phyloP scores from a whole-genome alignment of 2,113 vertebrate genomes.

The Opisthocomus hoazin region DNA sequence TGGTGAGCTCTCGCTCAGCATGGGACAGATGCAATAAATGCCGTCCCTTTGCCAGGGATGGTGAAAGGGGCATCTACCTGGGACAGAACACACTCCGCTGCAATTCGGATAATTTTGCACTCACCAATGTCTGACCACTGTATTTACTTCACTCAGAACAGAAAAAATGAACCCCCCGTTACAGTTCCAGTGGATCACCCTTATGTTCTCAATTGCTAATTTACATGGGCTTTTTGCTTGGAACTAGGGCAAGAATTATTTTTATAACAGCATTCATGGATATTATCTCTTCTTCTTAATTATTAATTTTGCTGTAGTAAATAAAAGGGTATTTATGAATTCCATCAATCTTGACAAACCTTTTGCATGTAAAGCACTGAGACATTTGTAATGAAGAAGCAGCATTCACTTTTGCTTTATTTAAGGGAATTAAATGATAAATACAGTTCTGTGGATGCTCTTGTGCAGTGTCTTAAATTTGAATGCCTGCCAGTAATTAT shows the following conservation, averaged over 20 bases:
- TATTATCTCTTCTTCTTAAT: slow-evolving; percentile 46
- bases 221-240: not conserved
- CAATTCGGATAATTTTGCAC: not conserved
- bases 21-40: not conserved
- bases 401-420: not conserved
- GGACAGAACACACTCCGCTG: not conserved
- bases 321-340: slow-evolving; percentile 42
- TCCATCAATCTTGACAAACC: slow-evolving; percentile 7
- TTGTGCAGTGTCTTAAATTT: not conserved
- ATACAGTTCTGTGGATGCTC: not conserved
- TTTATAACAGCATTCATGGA: not conserved
- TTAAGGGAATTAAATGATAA: slow-evolving; percentile 16
- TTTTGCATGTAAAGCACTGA: not conserved
- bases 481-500: not conserved
- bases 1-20: fast-evolving
- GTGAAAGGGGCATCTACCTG: no score
- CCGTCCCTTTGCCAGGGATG: fast-evolving
- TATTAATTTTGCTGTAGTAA: slow-evolving; percentile 53
- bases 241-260: not conserved
- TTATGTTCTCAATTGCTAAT: not conserved
- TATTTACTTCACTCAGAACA: not conserved
- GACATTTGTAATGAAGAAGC: not conserved
- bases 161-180: not conserved
- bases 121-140: not conserved
- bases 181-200: not conserved